phyloP scores from a whole-genome alignment of 1,140 invertebrate species.

The Cephus cinctus region DNA sequence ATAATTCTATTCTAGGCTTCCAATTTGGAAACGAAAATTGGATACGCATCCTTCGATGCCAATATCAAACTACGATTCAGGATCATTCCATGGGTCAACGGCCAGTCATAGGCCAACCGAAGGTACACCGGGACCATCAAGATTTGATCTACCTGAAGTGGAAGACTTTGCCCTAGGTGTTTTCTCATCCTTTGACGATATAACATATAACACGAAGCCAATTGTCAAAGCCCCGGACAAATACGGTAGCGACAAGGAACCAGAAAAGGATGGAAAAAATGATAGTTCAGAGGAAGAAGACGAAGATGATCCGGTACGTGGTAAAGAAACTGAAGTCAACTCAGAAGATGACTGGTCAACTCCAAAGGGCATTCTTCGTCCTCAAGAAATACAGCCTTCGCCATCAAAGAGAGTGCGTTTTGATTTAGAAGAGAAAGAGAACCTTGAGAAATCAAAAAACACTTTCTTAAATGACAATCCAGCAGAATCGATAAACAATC shows the following conservation, averaged over 20 bases:
- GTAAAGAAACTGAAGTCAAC: conserved; percentile 55
- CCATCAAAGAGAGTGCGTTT: conserved; percentile 53
- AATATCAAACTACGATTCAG: conserved; percentile 29
- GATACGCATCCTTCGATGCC: conserved; percentile 27
- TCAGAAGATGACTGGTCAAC: conserved; percentile 56
- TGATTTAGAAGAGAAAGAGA: conserved; percentile 54
- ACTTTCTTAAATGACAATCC: conserved; percentile 47
- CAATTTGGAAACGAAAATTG: conserved; percentile 60
- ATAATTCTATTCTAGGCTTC: conserved; percentile 50
- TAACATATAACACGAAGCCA: conserved; percentile 69
- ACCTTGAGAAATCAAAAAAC: conserved; percentile 48
- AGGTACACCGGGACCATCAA: conserved; percentile 63
- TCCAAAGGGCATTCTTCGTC: conserved; percentile 37
- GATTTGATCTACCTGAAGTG: conserved; percentile 72
- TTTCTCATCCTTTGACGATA: conserved; percentile 65
- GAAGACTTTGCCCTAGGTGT: conserved; percentile 61
- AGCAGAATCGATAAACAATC: conserved; percentile 62
- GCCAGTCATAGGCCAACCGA: conserved; percentile 31
- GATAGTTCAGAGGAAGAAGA: conserved; percentile 38
- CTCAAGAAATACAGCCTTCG: conserved; percentile 23
- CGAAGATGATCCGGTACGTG: conserved; percentile 54
- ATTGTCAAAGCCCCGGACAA: conserved; percentile 57
- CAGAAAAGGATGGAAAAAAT: conserved; percentile 41
- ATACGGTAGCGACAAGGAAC: conserved; percentile 46
- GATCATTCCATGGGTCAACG: conserved; percentile 15